These are phyloP conservation scores for Pegoplata infirma DNA, from an alignment of 2,888 invertebrate genomes.

Conservation along the genomic window DNA sequence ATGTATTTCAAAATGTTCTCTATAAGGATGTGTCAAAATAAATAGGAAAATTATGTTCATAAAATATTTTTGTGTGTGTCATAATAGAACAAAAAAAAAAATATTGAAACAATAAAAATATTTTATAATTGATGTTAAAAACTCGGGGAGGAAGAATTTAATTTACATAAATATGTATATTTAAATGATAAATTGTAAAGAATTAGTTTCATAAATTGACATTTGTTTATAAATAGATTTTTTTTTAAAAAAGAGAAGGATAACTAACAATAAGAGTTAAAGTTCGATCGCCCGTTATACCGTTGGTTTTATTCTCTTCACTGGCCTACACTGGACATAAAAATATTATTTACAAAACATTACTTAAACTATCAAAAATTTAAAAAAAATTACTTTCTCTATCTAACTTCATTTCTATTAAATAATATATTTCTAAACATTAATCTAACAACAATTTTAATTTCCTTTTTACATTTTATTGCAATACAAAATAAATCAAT, in stretches of 20 bases:
- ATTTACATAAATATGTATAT: neutral
- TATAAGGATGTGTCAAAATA: constrained; percentile 39
- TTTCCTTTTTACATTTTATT: neutral
- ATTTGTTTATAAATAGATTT: neutral
- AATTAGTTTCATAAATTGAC: neutral
- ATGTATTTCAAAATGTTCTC: constrained; percentile 12
- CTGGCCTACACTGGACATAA: too few relatives aligned
- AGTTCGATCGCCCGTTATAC: too few relatives aligned
- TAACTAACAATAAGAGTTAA: too few relatives aligned
- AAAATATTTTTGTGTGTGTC: neutral
- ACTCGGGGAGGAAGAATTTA: neutral
- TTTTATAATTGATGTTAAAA: neutral
- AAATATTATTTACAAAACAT: too few relatives aligned
- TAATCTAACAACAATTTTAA: neutral
- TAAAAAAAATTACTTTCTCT: too few relatives aligned
- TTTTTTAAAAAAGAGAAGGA: too few relatives aligned
- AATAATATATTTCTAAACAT: neutral
- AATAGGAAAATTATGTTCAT: constrained; percentile 44
- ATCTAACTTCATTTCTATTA: neutral
- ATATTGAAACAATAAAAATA: neutral
- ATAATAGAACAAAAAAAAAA: neutral
- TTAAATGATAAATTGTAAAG: neutral
- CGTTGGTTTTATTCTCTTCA: too few relatives aligned
- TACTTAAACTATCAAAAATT: too few relatives aligned
- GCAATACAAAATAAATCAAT: constrained; percentile 6